Conservation (phyloP, 2,888 invertebrate species). For the Drosophila stalkeri region DNA sequence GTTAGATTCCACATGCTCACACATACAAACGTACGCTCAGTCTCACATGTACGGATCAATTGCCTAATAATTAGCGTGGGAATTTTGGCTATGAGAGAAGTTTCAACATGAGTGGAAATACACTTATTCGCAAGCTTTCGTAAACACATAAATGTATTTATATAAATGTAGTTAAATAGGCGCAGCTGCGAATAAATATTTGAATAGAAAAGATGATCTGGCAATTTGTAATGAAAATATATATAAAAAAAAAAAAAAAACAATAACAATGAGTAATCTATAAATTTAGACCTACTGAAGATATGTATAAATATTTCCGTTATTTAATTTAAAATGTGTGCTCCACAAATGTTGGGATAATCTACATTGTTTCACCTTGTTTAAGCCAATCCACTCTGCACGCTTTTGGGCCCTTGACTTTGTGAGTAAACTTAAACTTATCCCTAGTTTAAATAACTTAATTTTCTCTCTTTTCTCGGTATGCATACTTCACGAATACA, state of each 20-base stretch:
- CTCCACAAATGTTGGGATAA: background rate
- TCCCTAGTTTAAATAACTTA: background rate
- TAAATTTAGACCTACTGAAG: no score
- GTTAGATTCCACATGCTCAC: background rate
- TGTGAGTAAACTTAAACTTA: background rate
- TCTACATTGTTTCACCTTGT: background rate
- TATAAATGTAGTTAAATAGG: background rate
- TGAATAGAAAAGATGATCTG: no score
- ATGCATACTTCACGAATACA: no score
- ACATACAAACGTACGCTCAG: background rate
- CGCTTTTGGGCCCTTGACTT: background rate
- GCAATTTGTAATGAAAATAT: no score
- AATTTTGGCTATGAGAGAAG: background rate
- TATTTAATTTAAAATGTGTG: no score
- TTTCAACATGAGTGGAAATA: background rate
- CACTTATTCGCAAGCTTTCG: background rate
- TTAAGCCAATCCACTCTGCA: background rate
- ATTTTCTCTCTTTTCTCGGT: background rate
- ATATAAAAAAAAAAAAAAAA: no score
- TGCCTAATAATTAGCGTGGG: background rate
- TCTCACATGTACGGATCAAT: background rate
- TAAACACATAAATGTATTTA: no score
- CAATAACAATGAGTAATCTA: no score
- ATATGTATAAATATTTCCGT: no score
- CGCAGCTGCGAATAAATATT: background rate